Percentiles rank a stretch among this genome's conserved stretches.
phyloP scores from a whole-genome alignment of 2,113 vertebrate species.

The Myxocyprinus asiaticus region DNA sequence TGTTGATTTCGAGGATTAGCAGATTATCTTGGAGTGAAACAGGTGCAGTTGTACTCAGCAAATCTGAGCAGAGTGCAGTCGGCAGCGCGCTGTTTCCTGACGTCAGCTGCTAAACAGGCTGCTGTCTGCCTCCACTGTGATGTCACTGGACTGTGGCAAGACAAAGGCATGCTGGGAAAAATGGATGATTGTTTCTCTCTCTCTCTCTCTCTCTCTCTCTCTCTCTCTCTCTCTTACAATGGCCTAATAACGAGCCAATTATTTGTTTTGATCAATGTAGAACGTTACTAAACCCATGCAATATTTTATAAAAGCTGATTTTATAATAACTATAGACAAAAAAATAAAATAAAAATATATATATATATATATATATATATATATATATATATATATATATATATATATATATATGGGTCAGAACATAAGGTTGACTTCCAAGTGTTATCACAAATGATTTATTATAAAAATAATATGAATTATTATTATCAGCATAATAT shows the following conservation, averaged over 20 bases:
- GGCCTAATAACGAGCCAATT: background rate
- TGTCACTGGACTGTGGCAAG: slow-evolving; percentile 26
- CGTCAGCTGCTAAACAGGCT: slow-evolving; percentile 38
- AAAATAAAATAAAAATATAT: no score
- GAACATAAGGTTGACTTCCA: no score
- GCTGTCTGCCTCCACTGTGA: slow-evolving; percentile 30
- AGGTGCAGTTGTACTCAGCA: slow-evolving; percentile 41
- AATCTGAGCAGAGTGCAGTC: slow-evolving; percentile 10
- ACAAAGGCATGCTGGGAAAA: slow-evolving; percentile 44
- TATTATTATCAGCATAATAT: no score
- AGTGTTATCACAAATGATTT: no score
- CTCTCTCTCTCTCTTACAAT: background rate
- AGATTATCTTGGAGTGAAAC: slow-evolving; percentile 42
- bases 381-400: no score
- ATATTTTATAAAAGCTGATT: no score
- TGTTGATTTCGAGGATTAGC: slow-evolving; percentile 18
- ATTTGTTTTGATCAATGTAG: background rate
- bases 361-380: no score
- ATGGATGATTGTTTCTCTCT: background rate
- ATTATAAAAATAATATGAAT: no score
- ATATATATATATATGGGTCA: no score
- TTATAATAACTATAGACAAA: no score
- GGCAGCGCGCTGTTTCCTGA: slow-evolving; percentile 32
- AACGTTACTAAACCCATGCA: no score
- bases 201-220: background rate